Percentiles rank a stretch among this genome's conserved stretches.
phyloP scores from a whole-genome alignment of 2,888 invertebrate genomes.

The Tribolium freemani region DNA sequence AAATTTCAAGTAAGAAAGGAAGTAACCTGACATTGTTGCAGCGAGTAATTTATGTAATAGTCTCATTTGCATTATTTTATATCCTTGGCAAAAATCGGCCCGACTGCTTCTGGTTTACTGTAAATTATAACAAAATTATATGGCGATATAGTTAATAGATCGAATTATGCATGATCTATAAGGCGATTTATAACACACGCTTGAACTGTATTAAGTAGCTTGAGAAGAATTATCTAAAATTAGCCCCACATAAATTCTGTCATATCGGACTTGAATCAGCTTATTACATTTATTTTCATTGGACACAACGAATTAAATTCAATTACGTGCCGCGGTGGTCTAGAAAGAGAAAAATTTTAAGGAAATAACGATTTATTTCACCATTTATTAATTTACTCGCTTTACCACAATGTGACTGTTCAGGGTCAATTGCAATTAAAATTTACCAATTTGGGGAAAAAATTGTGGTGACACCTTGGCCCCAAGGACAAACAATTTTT shows the following conservation, averaged over 20 bases:
- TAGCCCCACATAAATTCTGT: constrained; percentile 29
- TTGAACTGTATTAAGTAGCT: constrained; percentile 30
- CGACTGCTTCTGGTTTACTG: constrained; percentile 34
- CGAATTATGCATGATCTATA: constrained; percentile 39
- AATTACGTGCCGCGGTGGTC: neutral
- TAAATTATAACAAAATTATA: constrained; percentile 44
- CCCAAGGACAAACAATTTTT: constrained; percentile 6
- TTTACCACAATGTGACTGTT: neutral
- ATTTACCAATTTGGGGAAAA: constrained; percentile 2
- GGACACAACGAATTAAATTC: neutral
- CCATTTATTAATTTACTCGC: neutral
- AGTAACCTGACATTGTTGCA: constrained; percentile 38
- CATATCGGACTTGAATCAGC: constrained; percentile 10
- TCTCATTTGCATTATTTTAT: constrained; percentile 38
- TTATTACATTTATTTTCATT: neutral
- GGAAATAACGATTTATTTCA: too few relatives aligned
- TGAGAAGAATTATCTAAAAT: constrained; percentile 37
- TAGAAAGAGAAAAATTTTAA: too few relatives aligned
- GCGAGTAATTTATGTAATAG: constrained; percentile 36
- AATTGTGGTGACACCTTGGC: constrained; percentile 17
- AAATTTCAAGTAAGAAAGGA: constrained; percentile 36
- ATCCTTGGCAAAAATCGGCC: constrained; percentile 19
- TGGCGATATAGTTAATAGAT: constrained; percentile 30
- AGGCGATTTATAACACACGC: constrained; percentile 30
- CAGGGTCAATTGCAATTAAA: neutral